Conservation (phyloP, 2,113 vertebrate genomes). For the Spermophilus dauricus region DNA sequence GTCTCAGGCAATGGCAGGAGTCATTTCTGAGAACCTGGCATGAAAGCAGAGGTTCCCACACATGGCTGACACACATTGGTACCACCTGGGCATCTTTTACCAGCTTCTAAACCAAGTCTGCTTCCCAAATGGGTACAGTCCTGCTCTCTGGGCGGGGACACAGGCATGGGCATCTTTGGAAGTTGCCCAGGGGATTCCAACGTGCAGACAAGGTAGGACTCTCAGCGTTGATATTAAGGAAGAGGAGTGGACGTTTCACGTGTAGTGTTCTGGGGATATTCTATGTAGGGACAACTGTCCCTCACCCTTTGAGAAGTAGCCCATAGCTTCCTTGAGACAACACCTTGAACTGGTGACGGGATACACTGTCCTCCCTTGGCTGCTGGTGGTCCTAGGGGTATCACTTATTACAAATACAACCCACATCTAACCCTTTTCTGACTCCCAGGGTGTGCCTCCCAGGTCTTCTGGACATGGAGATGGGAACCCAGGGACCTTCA, state of each 20-base stretch:
- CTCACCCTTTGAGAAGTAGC: neutral
- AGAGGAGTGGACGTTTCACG: neutral
- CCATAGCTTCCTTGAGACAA: neutral
- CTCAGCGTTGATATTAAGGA: neutral
- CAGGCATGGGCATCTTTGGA: neutral
- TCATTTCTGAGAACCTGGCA: neutral
- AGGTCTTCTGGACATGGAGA: neutral
- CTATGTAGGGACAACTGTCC: neutral
- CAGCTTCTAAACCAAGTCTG: neutral
- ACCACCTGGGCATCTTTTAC: neutral
- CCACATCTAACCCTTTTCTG: neutral
- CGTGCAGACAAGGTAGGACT: neutral
- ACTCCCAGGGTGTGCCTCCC: no score
- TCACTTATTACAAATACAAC: neutral
- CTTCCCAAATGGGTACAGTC: neutral
- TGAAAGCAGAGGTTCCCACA: neutral
- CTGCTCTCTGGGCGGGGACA: neutral
- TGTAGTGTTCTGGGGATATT: neutral
- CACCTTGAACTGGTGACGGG: neutral
- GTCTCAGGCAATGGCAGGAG: neutral
- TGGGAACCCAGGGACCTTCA: neutral
- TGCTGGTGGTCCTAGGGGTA: neutral
- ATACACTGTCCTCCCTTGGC: neutral
- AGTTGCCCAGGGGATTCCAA: neutral
- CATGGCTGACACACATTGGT: neutral